These are phyloP conservation scores for Oreortyx pictus DNA, from an alignment of 2,797 vertebrate species.

Conservation along the genomic window DNA sequence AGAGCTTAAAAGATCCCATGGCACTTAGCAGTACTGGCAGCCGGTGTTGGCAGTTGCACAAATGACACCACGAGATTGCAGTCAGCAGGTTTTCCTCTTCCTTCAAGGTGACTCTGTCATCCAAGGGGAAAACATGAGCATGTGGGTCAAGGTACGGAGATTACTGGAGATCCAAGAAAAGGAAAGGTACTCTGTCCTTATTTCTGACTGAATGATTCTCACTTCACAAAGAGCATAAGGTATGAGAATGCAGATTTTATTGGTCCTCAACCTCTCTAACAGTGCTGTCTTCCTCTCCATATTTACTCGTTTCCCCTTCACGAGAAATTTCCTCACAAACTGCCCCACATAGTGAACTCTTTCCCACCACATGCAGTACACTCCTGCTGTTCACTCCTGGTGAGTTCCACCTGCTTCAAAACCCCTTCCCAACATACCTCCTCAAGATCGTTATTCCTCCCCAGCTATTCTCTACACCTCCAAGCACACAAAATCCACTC, in stretches of 20 bases:
- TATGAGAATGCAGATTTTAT: background rate
- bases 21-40: background rate
- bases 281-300: background rate
- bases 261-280: background rate
- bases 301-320: background rate
- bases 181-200: background rate
- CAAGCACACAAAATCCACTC: background rate
- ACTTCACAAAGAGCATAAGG: background rate
- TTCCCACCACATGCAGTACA: background rate
- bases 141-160: background rate
- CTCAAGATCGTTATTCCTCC: background rate
- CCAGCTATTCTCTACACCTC: background rate
- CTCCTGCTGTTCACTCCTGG: background rate
- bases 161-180: background rate
- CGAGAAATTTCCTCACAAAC: background rate
- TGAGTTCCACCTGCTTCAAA: background rate
- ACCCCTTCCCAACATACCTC: background rate
- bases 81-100: background rate
- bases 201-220: background rate
- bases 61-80: background rate
- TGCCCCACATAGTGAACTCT: background rate
- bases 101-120: background rate
- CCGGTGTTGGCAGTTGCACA: background rate
- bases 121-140: background rate
- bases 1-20: background rate